Percentiles rank a stretch among this genome's conserved stretches.
These are phyloP conservation scores for Oxytorus armatus DNA, from an alignment of 2,888 invertebrate species.

Conservation along the genomic window DNA sequence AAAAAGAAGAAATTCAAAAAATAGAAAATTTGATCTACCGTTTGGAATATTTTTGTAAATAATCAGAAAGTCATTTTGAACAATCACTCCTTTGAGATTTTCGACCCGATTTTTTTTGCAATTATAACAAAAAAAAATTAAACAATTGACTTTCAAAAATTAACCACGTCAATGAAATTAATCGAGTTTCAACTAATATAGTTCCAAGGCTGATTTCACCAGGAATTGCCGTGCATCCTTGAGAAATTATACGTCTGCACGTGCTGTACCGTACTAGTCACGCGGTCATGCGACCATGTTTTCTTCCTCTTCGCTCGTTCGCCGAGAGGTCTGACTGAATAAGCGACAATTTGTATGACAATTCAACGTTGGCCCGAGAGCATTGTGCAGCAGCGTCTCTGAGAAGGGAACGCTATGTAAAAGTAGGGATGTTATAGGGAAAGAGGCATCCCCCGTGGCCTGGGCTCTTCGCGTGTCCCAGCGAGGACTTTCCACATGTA, in stretches of 20 bases:
- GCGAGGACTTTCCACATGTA: conserved; percentile 37
- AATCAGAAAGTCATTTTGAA: no score
- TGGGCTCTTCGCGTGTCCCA: conserved; percentile 37
- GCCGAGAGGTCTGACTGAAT: conserved; percentile 69
- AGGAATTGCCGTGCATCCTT: neutral
- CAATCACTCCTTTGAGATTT: no score
- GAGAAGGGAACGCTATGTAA: conserved; percentile 65
- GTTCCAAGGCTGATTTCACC: neutral
- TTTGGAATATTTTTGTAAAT: no score
- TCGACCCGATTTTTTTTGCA: no score
- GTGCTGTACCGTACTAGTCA: conserved; percentile 19
- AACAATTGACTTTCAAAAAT: no score
- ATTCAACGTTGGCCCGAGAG: conserved; percentile 74
- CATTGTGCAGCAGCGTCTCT: conserved; percentile 72
- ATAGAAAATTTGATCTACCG: no score
- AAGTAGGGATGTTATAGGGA: conserved; percentile 71
- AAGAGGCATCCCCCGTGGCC: conserved; percentile 41
- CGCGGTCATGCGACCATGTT: conserved; percentile 24
- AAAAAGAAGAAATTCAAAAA: no score
- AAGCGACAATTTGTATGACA: conserved; percentile 82
- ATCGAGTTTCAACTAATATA: no score
- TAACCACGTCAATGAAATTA: no score
- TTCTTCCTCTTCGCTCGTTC: conserved; percentile 28
- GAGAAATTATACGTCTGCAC: conserved; percentile 12
- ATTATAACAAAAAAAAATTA: no score